Evolutionary conservation across 2,113 vertebrate genomes (phyloP).

Genomic region (Acrocephalus kingi): DNA sequence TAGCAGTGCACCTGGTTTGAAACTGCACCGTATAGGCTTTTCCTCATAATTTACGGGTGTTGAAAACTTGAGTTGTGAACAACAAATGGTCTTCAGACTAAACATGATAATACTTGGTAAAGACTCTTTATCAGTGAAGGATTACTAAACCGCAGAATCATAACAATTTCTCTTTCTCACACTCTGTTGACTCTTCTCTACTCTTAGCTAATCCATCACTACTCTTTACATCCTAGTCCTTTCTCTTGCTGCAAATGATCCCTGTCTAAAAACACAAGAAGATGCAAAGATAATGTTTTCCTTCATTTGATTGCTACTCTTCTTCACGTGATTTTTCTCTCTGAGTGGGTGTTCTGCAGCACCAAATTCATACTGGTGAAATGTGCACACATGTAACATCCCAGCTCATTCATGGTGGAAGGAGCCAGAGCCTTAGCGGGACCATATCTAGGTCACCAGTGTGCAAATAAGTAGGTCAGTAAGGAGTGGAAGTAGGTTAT

Average conservation of each 20-base stretch:
- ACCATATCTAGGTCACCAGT: neutral
- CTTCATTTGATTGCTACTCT: neutral
- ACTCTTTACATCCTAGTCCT: neutral
- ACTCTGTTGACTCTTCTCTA: neutral
- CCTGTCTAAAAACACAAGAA: neutral
- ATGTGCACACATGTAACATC: neutral
- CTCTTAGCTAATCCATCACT: neutral
- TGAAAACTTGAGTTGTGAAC: neutral
- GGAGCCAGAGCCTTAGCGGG: neutral
- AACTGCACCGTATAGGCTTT: neutral
- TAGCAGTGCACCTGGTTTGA: neutral
- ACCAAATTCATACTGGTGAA: neutral
- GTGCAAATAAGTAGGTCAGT: slow-evolving; percentile 59
- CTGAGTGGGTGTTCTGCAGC: neutral
- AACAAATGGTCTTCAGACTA: neutral
- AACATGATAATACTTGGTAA: neutral
- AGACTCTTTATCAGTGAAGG: neutral
- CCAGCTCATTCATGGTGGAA: neutral
- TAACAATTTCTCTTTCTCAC: neutral
- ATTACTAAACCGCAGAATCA: neutral
- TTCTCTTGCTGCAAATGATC: neutral
- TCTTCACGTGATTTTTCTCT: neutral
- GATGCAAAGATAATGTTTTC: neutral
- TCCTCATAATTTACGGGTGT: neutral
- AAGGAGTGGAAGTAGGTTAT: slow-evolving; percentile 37